phyloP scores from a whole-genome alignment of 2,113 vertebrate species.

The Cottus gobio region DNA sequence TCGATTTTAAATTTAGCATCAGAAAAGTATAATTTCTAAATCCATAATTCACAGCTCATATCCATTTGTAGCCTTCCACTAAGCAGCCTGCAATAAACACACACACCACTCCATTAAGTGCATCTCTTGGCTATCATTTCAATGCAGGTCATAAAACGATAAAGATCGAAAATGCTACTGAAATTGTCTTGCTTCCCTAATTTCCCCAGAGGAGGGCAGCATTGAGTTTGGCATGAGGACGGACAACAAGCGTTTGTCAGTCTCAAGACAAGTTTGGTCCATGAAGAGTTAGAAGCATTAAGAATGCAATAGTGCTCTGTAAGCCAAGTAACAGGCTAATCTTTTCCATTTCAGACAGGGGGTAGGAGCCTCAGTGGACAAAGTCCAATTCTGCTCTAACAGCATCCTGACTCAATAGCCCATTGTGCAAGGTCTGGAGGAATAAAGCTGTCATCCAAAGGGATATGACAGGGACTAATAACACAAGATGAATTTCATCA shows the following conservation, averaged over 20 bases:
- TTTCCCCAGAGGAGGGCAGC: constrained; percentile 68
- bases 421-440: constrained; percentile 57
- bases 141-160: constrained; percentile 19
- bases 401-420: constrained; percentile 63
- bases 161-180: neutral
- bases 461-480: constrained; percentile 39
- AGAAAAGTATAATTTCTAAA: neutral
- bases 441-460: constrained; percentile 61
- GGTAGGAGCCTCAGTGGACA: constrained; percentile 57
- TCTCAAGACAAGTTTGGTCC: constrained; percentile 29
- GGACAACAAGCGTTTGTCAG: constrained; percentile 26
- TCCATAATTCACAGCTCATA: constrained; percentile 8
- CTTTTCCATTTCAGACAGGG: constrained; percentile 74
- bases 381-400: constrained; percentile 67
- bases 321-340: constrained; percentile 73
- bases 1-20: constrained; percentile 5
- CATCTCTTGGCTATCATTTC: neutral
- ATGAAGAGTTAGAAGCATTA: constrained; percentile 59
- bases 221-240: constrained; percentile 32
- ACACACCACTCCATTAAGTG: neutral
- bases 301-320: constrained; percentile 71
- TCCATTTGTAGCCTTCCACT: constrained; percentile 13
- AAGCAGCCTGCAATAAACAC: constrained; percentile 4
- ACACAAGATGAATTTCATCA: constrained; percentile 36
- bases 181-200: neutral